These are phyloP conservation scores for Apotomis betuletana DNA, from an alignment of 2,888 invertebrate genomes.

Conservation along the genomic window DNA sequence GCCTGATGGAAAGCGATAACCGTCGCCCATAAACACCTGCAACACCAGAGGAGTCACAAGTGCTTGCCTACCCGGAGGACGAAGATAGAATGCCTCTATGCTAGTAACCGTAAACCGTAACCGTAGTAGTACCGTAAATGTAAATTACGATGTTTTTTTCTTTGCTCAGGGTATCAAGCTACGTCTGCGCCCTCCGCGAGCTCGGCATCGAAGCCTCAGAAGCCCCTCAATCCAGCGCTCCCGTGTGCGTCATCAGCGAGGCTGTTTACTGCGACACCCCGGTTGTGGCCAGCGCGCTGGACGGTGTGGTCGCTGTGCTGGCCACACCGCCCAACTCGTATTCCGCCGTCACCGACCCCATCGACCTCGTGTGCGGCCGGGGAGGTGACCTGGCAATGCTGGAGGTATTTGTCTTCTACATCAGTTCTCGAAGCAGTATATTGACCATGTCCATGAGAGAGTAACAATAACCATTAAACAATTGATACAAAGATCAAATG, in stretches of 20 bases:
- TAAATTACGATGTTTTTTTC: too few relatives aligned
- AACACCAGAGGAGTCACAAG: too few relatives aligned
- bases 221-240: constrained; percentile 64
- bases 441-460: too few relatives aligned
- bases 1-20: too few relatives aligned
- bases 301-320: constrained; percentile 76
- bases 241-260: constrained; percentile 74
- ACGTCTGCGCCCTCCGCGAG: constrained; percentile 86
- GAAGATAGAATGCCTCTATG: too few relatives aligned
- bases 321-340: constrained; percentile 93
- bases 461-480: too few relatives aligned
- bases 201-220: constrained; percentile 85
- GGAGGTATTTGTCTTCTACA: constrained; percentile 73
- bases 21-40: too few relatives aligned
- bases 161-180: constrained; percentile 82
- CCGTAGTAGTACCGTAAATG: too few relatives aligned
- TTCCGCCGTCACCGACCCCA: constrained; percentile 90
- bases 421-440: too few relatives aligned
- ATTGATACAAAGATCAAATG: too few relatives aligned
- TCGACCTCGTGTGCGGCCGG: constrained; percentile 90
- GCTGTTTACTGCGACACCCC: constrained; percentile 84
- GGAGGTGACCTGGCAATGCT: constrained; percentile 91
- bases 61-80: too few relatives aligned
- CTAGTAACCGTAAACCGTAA: too few relatives aligned
- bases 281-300: constrained; percentile 65